Evolutionary conservation across 2,113 vertebrate species (phyloP).

Genomic region (Semnornis frantzii): DNA sequence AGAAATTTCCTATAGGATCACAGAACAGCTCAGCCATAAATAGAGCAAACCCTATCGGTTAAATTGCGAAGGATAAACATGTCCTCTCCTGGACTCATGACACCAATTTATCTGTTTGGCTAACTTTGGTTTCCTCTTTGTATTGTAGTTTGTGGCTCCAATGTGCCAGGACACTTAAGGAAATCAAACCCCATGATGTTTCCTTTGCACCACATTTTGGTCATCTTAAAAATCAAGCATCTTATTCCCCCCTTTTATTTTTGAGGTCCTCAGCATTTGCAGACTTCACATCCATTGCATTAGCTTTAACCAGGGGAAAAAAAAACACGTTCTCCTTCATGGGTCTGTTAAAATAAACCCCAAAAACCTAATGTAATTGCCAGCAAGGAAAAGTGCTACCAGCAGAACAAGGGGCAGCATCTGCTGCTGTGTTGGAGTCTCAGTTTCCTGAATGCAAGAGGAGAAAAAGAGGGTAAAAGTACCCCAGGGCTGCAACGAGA

Average conservation of each 20-base stretch:
- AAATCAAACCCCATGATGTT: neutral
- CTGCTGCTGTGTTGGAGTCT: neutral
- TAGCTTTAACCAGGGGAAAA: neutral
- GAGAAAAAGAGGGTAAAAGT: neutral
- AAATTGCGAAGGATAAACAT: conserved; percentile 6
- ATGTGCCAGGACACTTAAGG: neutral
- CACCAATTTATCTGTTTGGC: neutral
- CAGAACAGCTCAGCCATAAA: conserved; percentile 19
- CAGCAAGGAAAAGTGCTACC: neutral
- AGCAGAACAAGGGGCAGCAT: neutral
- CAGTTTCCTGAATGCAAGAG: neutral
- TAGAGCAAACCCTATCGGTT: conserved; percentile 20
- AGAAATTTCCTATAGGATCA: conserved; percentile 52
- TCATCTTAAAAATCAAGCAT: neutral
- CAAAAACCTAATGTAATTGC: neutral
- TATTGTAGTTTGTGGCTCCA: neutral
- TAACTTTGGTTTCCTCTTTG: neutral
- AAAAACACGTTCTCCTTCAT: neutral
- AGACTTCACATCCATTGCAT: neutral
- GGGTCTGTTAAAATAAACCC: neutral
- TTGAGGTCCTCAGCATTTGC: neutral
- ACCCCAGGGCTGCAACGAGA: neutral
- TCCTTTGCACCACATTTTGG: neutral
- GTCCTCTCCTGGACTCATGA: neutral
- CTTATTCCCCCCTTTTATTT: neutral